Evolutionary conservation across 2,888 invertebrate species (phyloP), one percentile per base, ranked within the genome.

Genomic region (Dendrolimus pini): DNA sequence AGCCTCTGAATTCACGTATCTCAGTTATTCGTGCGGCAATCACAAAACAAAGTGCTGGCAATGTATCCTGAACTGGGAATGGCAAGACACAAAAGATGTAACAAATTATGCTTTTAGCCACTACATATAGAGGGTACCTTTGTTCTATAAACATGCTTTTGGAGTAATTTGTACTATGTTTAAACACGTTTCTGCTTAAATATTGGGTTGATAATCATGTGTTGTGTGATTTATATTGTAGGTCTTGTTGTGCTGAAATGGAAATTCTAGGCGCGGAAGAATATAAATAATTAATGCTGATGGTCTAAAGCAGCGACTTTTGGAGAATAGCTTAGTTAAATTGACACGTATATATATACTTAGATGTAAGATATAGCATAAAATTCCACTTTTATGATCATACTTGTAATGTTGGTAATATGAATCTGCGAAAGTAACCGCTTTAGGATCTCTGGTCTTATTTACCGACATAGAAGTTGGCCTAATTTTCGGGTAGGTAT

Each of bases 31-130:
- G 8, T 47, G 55, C 53, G 10, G 12, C 53, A 41, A 53, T 52
- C 30, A 52, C 56, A 54, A 60, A 59, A 61, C 61, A 60, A 60
- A 60, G 58, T 54, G 55, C 55, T 12, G 52, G 53, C 66, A 68
- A 59, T 63, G 70, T 75, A 74, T 74, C 71, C 68, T 73, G 69
- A 75, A 80, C 69, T 72, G 69, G 65, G 69, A 71, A 66, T 65
- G 71, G 66, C 67, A 41, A 55, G 71, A 72, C 69, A 70, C 54
- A 54, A 57, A 59, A 55, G 53, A 55, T 42, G 62, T 69, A 69
- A 67, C 67, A 67, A 67, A 69, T 69, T 59, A 66, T 63, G 67
- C 69, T 69, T 69, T 69, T 69, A 67, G 66, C 55, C 47, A 57
- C 56, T 47, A 52, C 54, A 52, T 53, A 41, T 58, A 52, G 41